Evolutionary conservation across 2,113 vertebrate species (phyloP), one percentile per base, ranked within the genome.

Genomic region (Poeciliopsis retropinna): DNA sequence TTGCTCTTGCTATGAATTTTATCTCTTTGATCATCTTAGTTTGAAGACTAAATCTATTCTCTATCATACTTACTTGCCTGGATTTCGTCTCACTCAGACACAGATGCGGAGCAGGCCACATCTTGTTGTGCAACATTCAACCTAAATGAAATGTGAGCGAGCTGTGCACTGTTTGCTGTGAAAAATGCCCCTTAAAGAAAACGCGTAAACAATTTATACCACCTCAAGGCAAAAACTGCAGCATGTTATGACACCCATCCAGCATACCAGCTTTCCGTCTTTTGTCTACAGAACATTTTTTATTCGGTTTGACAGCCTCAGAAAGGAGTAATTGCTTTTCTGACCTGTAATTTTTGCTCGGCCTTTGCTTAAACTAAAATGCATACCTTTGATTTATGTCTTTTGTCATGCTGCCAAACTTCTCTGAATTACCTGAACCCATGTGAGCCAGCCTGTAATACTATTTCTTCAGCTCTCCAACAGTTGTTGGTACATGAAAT

Each of bases 301-400:
- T 88, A 93, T 93, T 90, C 64, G 73, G 86, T 88, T 88, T 92
- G 91, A 92, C 87, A 92, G 89, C 89, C 87, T 84, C 76, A 93
- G 85, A 89, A 88, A 88, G 91, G 84, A 89, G 91, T 93, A 92
- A 94, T 94, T 93, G 90, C 92, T 92, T 94, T 89, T 87, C 82
- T 93, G 92, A 90, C 89, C 91, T 93, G 85, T 85, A 93, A 92
- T 94, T 93, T 90, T 89, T 83, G 82, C 85, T 83, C 87, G 80
- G 87, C 67, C 82, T 88, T 88, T 92, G 88, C 86, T 76, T 86
- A 90, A 92, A 89, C 85, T 84, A 92, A 87, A 89, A 85, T 88
- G 84, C 85, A 86, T 84, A 81, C 73, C 72, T 88, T 78, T 88
- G 84, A 90, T 91, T 90, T 92, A 90, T 88, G 89, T 87, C 80